Evolutionary conservation across 2,113 vertebrate species (phyloP), one percentile per base, ranked within the genome.

Genomic region (Protobothrops mucrosquamatus): DNA sequence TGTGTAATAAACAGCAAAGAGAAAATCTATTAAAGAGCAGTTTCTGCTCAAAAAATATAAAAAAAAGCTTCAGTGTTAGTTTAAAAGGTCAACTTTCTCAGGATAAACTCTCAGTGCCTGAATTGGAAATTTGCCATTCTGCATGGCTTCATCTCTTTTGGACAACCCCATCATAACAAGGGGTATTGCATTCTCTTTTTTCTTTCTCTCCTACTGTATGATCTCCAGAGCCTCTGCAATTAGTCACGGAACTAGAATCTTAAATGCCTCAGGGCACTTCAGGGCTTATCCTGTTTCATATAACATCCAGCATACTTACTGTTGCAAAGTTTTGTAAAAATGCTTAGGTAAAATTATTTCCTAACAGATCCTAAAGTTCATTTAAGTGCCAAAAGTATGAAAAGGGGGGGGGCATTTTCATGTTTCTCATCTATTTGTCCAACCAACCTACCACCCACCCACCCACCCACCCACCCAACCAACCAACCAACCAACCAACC

Each of bases 1-100:
- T 93, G 92, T 96, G 96, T 95, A 97, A 97, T 97, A 97, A 96
- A 95, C 0, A 51, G 93, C 94, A 91, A 91, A 95, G 95, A 94
- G 92, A 95, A 96, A 97, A 90, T 96, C 97, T 95, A 24, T 97
- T 96, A 94, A 91, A 54, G 94, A 94, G 92, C 94, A 89, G 92
- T 93, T 96, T 94, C 94, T 51, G 85, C 93, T 86, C 93, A 94
- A 96, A 94, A 90, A 90, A 51, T 90, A 64, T 51, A 87, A 90
- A 95, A 93, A 93, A 94, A 94, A 95, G 87, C 89, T 92, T 89
- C 1, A 0, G 91, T 6, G 46, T 88, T 74, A n/a, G 43, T 92
- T 94, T 57, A 89, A 96, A 95, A 97, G 96, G 95, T 96, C 96
- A 95, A 1, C 92, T 91, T 93, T 90, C 29, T 29, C 89, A 64